Evolutionary conservation across 1,140 invertebrate genomes (phyloP).

Genomic region (honey bee (Apis mellifera)): Amel_HAv3.1 CM009931.2:18033501-18034000

Average conservation of each 20-base stretch:
- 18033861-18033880: no score
- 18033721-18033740: background rate
- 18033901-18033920: no score
- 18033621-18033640: background rate
- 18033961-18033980: background rate
- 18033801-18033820: no score
- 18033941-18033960: background rate
- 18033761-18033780: no score
- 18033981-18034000: conserved; percentile 2
- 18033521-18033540: background rate
- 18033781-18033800: no score
- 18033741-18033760: background rate
- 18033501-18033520: conserved; percentile 1
- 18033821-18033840: no score
- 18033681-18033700: background rate
- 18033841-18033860: no score
- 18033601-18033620: background rate
- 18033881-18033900: no score
- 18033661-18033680: background rate
- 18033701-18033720: background rate
- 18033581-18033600: background rate
- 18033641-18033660: background rate
- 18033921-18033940: background rate
- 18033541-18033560: background rate
- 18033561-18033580: background rate